Evolutionary conservation across 2,113 vertebrate species (phyloP).

Genomic region (Poecilia latipinna): DNA sequence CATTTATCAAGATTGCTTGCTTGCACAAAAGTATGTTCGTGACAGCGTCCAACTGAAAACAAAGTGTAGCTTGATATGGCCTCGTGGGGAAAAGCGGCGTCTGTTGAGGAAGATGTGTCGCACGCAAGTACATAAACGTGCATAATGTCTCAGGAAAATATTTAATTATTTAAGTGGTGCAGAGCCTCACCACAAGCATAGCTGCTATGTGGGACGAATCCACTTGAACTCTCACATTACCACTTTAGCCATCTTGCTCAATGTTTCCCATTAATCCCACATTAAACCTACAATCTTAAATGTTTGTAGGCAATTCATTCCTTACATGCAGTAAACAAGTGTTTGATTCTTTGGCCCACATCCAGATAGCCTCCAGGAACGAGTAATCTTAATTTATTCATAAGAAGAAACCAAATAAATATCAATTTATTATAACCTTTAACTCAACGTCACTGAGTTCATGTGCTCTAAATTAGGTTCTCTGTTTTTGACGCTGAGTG

Average conservation of each 20-base stretch:
- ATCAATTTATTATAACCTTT: neutral
- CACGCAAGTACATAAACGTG: conserved; percentile 17
- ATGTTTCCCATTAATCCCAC: neutral
- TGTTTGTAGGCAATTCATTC: neutral
- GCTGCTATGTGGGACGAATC: neutral
- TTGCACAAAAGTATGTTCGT: conserved; percentile 1
- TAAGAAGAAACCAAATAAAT: neutral
- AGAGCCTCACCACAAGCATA: conserved; percentile 19
- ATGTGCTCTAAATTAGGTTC: neutral
- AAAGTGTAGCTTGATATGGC: conserved; percentile 1
- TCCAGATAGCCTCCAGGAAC: neutral
- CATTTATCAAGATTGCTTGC: conserved; percentile 2
- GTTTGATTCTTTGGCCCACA: neutral
- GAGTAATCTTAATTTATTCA: neutral
- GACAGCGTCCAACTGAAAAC: neutral
- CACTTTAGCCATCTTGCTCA: neutral
- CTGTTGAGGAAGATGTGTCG: neutral
- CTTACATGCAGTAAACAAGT: neutral
- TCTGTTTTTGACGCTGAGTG: neutral
- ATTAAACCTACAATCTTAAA: neutral
- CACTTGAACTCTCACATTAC: neutral
- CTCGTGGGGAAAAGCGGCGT: too few relatives aligned
- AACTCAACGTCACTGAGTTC: neutral
- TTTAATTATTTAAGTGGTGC: conserved; percentile 35
- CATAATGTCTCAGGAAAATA: conserved; percentile 3